Evolutionary conservation across 2,113 vertebrate genomes (phyloP).

Genomic region (Pseudorectes ferrugineus): DNA sequence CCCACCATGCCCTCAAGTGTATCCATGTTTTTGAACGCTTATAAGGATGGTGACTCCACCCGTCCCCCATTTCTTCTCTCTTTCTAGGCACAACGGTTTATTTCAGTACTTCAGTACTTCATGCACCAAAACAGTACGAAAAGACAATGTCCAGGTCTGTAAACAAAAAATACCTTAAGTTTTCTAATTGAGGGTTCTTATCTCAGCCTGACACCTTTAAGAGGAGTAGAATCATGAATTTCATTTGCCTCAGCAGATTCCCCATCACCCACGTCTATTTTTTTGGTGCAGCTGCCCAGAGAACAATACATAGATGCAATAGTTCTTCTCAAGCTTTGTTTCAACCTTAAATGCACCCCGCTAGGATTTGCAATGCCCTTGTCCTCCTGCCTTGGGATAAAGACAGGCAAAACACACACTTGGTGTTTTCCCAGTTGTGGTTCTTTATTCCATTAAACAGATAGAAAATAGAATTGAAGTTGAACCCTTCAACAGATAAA

Average conservation of each 20-base stretch:
- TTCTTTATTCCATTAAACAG: background rate
- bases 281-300: background rate
- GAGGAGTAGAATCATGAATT: background rate
- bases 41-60: too few relatives aligned
- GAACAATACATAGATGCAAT: fast-evolving
- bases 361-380: background rate
- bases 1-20: background rate
- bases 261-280: fast-evolving
- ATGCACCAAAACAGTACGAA: background rate
- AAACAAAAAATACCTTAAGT: background rate
- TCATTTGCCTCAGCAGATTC: background rate
- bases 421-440: background rate
- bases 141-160: background rate
- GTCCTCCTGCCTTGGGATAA: background rate
- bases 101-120: background rate
- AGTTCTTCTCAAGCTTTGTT: background rate
- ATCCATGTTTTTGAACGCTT: background rate
- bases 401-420: background rate
- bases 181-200: background rate
- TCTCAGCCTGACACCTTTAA: background rate
- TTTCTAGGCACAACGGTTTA: background rate
- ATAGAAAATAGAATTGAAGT: background rate
- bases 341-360: background rate
- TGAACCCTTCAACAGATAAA: background rate
- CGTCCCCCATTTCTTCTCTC: background rate